A percentile compares a stretch with the other conserved stretches of the same genome.
Conservation (phyloP, 2,888 invertebrate genomes). For the Luffia ferchaultella region DNA sequence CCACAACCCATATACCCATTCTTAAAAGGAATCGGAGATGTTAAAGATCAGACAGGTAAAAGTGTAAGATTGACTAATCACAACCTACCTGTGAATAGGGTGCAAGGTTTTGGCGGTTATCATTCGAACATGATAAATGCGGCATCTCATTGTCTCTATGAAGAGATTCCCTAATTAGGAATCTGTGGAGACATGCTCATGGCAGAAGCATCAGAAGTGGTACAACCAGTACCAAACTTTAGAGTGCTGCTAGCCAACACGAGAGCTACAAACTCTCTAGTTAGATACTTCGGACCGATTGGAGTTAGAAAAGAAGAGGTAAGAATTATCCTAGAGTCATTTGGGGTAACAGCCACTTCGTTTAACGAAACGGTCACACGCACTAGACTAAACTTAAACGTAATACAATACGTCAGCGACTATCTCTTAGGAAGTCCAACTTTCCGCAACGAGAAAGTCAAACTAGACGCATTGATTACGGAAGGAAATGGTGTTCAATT, state of each 20-base stretch:
- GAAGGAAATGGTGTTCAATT: slow-evolving; percentile 5
- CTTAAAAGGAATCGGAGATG: not conserved
- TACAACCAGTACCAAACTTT: not conserved
- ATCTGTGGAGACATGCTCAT: slow-evolving; percentile 6
- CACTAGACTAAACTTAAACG: not conserved
- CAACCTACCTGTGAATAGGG: slow-evolving; percentile 2
- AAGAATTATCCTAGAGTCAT: not conserved
- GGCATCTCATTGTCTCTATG: slow-evolving; percentile 8
- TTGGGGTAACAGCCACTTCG: not conserved
- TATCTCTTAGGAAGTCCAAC: slow-evolving; percentile 10
- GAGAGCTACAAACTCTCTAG: not conserved
- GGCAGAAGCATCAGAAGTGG: not conserved
- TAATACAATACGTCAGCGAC: slow-evolving; percentile 7
- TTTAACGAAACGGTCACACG: not conserved
- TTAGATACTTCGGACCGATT: not conserved
- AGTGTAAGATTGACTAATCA: slow-evolving; percentile 6
- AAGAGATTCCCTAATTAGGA: slow-evolving; percentile 9
- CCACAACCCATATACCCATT: not conserved
- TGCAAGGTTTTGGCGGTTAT: slow-evolving; percentile 3
- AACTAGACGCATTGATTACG: slow-evolving; percentile 8
- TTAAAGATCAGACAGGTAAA: slow-evolving; percentile 9
- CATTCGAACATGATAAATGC: slow-evolving; percentile 20
- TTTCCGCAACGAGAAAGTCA: slow-evolving; percentile 11
- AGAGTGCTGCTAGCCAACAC: not conserved
- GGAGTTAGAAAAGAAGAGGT: not conserved